phyloP scores from a whole-genome alignment of 2,797 vertebrate genomes.

The Helarctos malayanus region DNA sequence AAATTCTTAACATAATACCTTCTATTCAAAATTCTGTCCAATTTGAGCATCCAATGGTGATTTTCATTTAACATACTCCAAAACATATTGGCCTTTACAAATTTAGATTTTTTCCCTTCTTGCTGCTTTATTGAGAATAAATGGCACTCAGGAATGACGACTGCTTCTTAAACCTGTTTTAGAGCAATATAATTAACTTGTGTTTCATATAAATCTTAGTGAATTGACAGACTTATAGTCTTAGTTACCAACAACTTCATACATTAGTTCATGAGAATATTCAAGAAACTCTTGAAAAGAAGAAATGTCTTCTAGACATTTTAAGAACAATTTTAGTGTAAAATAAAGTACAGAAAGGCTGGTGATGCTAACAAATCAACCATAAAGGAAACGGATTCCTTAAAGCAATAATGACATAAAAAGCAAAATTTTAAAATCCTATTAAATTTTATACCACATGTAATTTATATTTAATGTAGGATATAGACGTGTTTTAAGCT shows the following conservation, averaged over 20 bases:
- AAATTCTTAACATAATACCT: constrained; percentile 38
- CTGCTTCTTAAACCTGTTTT: constrained; percentile 18
- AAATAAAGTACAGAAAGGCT: background rate
- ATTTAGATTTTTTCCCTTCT: background rate
- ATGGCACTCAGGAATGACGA: background rate
- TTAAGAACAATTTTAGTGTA: constrained; percentile 35
- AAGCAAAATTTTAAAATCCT: constrained; percentile 42
- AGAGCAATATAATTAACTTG: constrained; percentile 49
- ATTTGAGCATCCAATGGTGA: constrained; percentile 15
- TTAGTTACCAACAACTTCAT: constrained; percentile 15
- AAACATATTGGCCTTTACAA: constrained; percentile 61
- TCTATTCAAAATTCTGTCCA: constrained; percentile 32
- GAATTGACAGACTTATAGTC: background rate
- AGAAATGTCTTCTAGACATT: background rate
- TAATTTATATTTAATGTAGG: background rate
- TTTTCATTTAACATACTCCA: constrained; percentile 58
- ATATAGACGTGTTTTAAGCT: background rate
- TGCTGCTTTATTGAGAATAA: background rate
- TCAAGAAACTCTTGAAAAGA: background rate
- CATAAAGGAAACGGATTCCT: background rate
- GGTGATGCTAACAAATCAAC: constrained; percentile 32
- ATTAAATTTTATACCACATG: background rate
- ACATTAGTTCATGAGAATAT: background rate
- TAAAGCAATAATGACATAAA: background rate
- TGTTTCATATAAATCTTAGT: constrained; percentile 36